Evolutionary conservation across 2,113 vertebrate species (phyloP).

Genomic region (Coptodon rendalli): DNA sequence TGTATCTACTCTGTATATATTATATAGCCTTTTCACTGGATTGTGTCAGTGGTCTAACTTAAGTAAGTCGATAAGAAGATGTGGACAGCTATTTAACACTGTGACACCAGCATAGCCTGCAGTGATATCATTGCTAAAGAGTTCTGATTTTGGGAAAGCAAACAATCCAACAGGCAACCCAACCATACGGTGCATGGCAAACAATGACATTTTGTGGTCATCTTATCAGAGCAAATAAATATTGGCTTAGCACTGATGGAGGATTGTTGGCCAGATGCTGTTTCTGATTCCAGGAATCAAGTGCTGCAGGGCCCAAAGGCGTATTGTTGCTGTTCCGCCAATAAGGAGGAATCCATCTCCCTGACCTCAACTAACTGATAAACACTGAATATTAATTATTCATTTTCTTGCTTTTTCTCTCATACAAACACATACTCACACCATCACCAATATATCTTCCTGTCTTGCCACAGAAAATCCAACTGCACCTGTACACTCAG

Average conservation of each 20-base stretch:
- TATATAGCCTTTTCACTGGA: neutral
- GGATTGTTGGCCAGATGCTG: conserved; percentile 27
- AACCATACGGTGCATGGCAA: neutral
- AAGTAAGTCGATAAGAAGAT: neutral
- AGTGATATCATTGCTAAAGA: conserved; percentile 2
- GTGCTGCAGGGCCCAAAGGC: conserved; percentile 3
- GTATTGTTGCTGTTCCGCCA: conserved; percentile 26
- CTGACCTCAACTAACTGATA: conserved; percentile 50
- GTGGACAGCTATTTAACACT: conserved; percentile 4
- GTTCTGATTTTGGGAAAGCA: conserved; percentile 26
- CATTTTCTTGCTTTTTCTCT: neutral
- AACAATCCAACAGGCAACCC: conserved; percentile 18
- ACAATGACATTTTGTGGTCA: conserved; percentile 40
- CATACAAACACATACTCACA: neutral
- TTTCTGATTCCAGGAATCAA: conserved; percentile 46
- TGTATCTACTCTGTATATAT: neutral
- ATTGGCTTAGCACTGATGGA: conserved; percentile 36
- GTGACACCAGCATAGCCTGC: neutral
- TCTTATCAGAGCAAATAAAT: conserved; percentile 55
- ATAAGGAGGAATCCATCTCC: conserved; percentile 32
- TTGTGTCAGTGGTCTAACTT: neutral
- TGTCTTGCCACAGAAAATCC: neutral
- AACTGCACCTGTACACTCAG: neutral
- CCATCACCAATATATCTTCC: neutral
- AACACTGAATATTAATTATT: conserved; percentile 58